Base-by-base conservation (phyloP, 2,888 invertebrate species). In the Chymomyza fuscimana region DNA sequence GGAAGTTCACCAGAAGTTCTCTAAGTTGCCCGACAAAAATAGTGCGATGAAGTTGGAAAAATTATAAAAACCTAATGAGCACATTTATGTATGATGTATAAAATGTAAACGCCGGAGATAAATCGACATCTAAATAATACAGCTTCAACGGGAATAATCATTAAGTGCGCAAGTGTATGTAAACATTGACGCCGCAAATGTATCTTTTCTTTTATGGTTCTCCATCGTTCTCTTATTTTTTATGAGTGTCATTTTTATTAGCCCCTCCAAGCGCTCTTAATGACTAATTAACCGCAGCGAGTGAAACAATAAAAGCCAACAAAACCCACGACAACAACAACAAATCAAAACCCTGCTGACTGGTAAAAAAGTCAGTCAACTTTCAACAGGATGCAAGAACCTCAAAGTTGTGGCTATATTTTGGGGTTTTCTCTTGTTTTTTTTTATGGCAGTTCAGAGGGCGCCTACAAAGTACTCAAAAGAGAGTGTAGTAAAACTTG, bases 181-280 rank as follows among this genome's bases (percentile, higher is more conserved):
- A 46, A 46, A 46, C 40, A 46, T 46, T 46, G 40, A 46, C 40
- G 40, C 40, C 40, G 12, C 10, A 2, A 46, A 46, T 46, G 10
- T 46, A 46, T 46, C 10, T 46, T 46, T 46, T 4, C 12, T 46
- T 46, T 46, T 12, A 56, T 67, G 22, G 22, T 40, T 16, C 63
- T 51, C 5, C 32, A 56, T 58, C 63, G 54, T 40, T 40, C 16
- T 16, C 54, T 54, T 54, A 19, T n/a, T 68, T 79, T 78, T 83
- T 83, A 87, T 65, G 85, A 83, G 83, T 83, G 83, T 83, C 85
- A 86, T 70, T 83, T 83, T 83, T 83, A 83, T 81, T 70, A 67
- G 67, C 68, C 74, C 70, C 77, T 63, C 75, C 85, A 29, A 58
- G 58, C 29, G 58, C 19, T 16, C 58, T 87, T 83, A 85, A 83